phyloP scores from a whole-genome alignment of 2,797 vertebrate genomes.

The Helostoma temminkii region DNA sequence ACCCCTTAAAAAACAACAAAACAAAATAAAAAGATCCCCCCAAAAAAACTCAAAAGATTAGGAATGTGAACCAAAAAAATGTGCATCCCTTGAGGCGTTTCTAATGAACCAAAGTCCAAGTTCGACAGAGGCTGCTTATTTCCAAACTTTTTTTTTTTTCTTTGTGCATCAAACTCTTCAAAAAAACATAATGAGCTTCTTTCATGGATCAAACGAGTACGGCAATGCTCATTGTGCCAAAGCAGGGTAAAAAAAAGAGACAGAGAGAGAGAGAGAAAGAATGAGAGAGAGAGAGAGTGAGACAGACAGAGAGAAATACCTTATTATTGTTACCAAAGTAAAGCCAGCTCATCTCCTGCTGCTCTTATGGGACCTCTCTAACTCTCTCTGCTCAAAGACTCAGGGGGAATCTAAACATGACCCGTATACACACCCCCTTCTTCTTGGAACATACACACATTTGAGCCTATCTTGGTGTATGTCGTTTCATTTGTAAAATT shows the following conservation, averaged over 20 bases:
- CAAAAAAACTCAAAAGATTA: constrained; percentile 14
- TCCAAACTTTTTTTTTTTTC: constrained; percentile 54
- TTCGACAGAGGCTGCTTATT: constrained; percentile 62
- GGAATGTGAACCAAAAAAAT: constrained; percentile 45
- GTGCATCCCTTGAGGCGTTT: constrained; percentile 46
- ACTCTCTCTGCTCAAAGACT: constrained; percentile 65
- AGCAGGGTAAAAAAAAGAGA: constrained; percentile 47
- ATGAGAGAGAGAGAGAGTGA: constrained; percentile 19
- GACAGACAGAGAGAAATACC: constrained; percentile 65
- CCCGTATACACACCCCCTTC: constrained; percentile 58
- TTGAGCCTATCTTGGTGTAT: constrained; percentile 57
- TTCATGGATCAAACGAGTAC: constrained; percentile 78
- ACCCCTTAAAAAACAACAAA: neutral
- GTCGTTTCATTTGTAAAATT: constrained; percentile 85
- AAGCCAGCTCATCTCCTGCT: constrained; percentile 75
- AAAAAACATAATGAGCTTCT: constrained; percentile 74
- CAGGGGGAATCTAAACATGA: constrained; percentile 79
- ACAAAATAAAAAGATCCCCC: constrained; percentile 1
- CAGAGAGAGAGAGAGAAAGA: constrained; percentile 18
- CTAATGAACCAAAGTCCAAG: constrained; percentile 74
- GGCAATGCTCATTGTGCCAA: constrained; percentile 77
- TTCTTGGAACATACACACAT: constrained; percentile 51
- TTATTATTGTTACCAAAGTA: constrained; percentile 84
- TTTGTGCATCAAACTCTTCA: constrained; percentile 77
- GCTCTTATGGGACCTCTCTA: constrained; percentile 77